A percentile compares a stretch with the other conserved stretches of the same genome.
phyloP scores from a whole-genome alignment of 1,140 invertebrate species.

The Eueides isabella region DNA sequence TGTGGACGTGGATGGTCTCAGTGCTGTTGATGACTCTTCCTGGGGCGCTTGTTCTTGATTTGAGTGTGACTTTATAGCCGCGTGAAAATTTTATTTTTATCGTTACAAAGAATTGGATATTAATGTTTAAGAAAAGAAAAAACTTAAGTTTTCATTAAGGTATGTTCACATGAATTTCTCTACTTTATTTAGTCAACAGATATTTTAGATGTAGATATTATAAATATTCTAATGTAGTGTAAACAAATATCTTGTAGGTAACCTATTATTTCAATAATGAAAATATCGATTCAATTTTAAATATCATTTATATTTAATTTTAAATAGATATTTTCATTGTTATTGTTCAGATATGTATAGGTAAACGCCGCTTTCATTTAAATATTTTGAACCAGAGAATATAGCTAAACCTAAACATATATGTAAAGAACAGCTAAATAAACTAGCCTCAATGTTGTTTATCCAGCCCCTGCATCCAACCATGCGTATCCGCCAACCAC shows the following conservation, averaged over 20 bases:
- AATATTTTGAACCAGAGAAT: conserved; percentile 5
- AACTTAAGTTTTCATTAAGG: background rate
- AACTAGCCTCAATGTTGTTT: conserved; percentile 42
- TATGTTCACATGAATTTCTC: background rate
- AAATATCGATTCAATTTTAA: too few relatives aligned
- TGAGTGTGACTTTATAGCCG: conserved; percentile 24
- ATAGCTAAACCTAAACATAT: background rate
- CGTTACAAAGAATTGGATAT: background rate
- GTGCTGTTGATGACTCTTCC: conserved; percentile 60
- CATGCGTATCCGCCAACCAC: conserved; percentile 67
- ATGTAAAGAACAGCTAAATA: conserved; percentile 42
- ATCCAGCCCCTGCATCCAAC: conserved; percentile 44
- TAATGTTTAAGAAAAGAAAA: background rate
- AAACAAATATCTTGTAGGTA: too few relatives aligned
- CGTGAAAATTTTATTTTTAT: background rate
- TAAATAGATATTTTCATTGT: background rate
- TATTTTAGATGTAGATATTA: too few relatives aligned
- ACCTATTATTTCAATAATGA: too few relatives aligned
- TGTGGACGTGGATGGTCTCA: conserved; percentile 55
- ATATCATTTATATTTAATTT: background rate
- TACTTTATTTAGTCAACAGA: background rate
- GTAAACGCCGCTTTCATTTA: background rate
- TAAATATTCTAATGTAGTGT: too few relatives aligned
- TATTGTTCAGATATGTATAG: background rate
- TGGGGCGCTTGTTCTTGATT: conserved; percentile 48